A percentile compares a stretch with the other conserved stretches of the same genome.
These are phyloP conservation scores for Geotrypetes seraphini DNA, from an alignment of 2,797 vertebrate species.

Conservation along the genomic window DNA sequence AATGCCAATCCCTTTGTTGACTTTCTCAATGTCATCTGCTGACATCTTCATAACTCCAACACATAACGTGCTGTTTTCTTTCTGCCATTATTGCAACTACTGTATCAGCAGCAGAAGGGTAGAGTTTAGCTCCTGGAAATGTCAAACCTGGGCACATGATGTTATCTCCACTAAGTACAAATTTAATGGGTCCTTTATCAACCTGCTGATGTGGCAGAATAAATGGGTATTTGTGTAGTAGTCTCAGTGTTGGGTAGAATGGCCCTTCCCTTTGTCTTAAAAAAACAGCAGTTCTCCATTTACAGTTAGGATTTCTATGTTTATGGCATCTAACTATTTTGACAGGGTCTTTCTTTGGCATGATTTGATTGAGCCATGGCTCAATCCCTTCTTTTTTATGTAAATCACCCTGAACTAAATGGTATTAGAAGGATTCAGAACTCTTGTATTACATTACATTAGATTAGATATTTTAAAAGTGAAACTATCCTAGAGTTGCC, in stretches of 20 bases:
- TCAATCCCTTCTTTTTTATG: no score
- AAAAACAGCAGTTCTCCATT: slow-evolving; percentile 97
- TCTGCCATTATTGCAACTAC: slow-evolving; percentile 97
- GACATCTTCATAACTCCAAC: slow-evolving; percentile 98
- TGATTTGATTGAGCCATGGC: slow-evolving; percentile 94
- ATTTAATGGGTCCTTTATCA: slow-evolving; percentile 96
- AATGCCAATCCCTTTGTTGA: slow-evolving; percentile 96
- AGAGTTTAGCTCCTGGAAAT: slow-evolving; percentile 91
- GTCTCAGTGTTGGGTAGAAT: slow-evolving; percentile 88
- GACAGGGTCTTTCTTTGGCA: slow-evolving; percentile 97
- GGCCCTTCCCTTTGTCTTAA: slow-evolving; percentile 93
- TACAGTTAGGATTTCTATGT: slow-evolving; percentile 95
- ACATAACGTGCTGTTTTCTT: slow-evolving; percentile 85
- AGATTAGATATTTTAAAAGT: no score
- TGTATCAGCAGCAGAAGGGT: slow-evolving; percentile 74
- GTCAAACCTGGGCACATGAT: slow-evolving; percentile 96
- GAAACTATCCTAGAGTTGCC: no score
- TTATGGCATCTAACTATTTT: slow-evolving; percentile 97
- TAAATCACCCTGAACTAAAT: no score
- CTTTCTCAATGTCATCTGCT: slow-evolving; percentile 88
- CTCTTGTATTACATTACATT: no score
- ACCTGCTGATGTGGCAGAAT: slow-evolving; percentile 96
- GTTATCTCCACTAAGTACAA: slow-evolving; percentile 94
- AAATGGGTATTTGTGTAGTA: slow-evolving; percentile 94
- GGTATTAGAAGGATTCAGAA: no score